A percentile compares a stretch with the other conserved stretches of the same genome.
Conservation (phyloP, 2,888 invertebrate genomes). For the Meiosimyza decipiens region DNA sequence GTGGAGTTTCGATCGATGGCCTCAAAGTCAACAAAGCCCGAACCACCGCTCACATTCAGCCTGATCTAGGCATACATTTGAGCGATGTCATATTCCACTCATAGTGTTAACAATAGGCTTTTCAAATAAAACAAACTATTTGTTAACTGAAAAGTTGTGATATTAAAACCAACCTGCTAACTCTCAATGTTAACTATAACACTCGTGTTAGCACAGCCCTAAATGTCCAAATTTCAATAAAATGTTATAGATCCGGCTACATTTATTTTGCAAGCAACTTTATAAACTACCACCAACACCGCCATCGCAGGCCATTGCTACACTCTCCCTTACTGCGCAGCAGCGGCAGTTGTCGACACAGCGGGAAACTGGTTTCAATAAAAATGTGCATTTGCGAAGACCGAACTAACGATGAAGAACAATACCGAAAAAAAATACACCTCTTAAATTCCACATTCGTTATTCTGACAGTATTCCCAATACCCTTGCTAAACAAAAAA, state of each 20-base stretch:
- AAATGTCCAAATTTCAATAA: neutral
- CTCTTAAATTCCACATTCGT: slow-evolving; percentile 1
- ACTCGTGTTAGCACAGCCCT: too few relatives aligned
- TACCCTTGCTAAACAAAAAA: neutral
- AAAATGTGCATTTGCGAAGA: slow-evolving; percentile 14
- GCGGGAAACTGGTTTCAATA: slow-evolving; percentile 47
- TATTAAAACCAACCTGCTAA: too few relatives aligned
- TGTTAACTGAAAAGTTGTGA: too few relatives aligned
- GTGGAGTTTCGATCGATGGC: too few relatives aligned
- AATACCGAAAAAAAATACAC: slow-evolving; percentile 4
- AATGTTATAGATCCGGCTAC: neutral
- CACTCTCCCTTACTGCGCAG: slow-evolving; percentile 33
- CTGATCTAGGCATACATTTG: too few relatives aligned
- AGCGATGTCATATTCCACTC: too few relatives aligned
- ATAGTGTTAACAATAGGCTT: too few relatives aligned
- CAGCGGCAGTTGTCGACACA: slow-evolving; percentile 45
- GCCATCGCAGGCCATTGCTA: slow-evolving; percentile 29
- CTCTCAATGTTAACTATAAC: too few relatives aligned
- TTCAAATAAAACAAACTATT: too few relatives aligned
- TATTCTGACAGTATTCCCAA: slow-evolving; percentile 12
- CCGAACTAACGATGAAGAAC: slow-evolving; percentile 24
- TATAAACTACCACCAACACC: slow-evolving; percentile 32
- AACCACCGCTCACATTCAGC: too few relatives aligned
- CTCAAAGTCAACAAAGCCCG: too few relatives aligned
- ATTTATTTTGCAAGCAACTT: slow-evolving; percentile 26